Conservation (phyloP, 2,888 invertebrate species). For the Zelleria hepariella region DNA sequence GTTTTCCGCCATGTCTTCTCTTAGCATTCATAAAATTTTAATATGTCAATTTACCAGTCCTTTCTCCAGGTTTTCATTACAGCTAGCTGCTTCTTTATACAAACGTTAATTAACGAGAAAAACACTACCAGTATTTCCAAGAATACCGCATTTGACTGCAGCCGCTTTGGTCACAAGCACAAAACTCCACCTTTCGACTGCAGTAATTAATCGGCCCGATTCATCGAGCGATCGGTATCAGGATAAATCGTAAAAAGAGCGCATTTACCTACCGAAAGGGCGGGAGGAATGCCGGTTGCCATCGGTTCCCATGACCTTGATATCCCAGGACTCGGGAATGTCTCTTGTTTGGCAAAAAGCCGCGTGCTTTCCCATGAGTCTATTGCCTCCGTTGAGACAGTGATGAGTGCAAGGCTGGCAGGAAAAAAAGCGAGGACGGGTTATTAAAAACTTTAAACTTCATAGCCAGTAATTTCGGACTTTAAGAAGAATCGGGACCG, state of each 20-base stretch:
- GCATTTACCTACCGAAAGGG: conserved; percentile 46
- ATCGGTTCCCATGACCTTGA: conserved; percentile 68
- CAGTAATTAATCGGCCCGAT: conserved; percentile 55
- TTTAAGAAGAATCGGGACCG: not conserved
- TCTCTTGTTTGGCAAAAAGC: conserved; percentile 58
- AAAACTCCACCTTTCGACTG: conserved; percentile 38
- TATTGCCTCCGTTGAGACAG: conserved; percentile 34
- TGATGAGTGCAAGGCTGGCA: conserved; percentile 27
- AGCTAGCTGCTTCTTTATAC: not conserved
- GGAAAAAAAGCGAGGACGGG: not conserved
- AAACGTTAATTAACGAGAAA: not conserved
- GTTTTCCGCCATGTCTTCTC: not conserved
- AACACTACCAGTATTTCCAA: not conserved
- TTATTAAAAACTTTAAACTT: not conserved
- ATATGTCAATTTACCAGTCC: not conserved
- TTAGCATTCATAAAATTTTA: too few species aligned
- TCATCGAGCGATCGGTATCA: conserved; percentile 53
- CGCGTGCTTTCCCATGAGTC: conserved; percentile 62
- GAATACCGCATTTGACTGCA: not conserved
- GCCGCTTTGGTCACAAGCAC: not conserved
- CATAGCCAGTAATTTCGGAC: not conserved
- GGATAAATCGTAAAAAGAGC: conserved; percentile 45
- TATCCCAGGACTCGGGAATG: conserved; percentile 35
- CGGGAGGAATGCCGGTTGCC: conserved; percentile 37
- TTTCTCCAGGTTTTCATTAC: not conserved